A percentile compares a stretch with the other conserved stretches of the same genome.
phyloP scores from a whole-genome alignment of 2,113 vertebrate species.

The Setophaga kirtlandii region DNA sequence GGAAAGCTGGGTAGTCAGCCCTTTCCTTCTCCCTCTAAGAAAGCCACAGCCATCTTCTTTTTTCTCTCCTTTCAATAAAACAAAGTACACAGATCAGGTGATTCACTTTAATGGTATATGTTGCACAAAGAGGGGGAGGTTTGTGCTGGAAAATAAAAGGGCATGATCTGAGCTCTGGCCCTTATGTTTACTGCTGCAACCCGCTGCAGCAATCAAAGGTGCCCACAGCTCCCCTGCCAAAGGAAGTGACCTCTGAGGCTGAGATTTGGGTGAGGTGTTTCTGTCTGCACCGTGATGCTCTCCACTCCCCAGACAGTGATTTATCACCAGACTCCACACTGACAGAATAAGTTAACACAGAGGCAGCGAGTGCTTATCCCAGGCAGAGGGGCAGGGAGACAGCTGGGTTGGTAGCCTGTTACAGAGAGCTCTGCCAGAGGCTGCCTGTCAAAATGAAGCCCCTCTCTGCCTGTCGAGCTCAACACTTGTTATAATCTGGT shows the following conservation, averaged over 20 bases:
- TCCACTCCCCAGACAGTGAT: not conserved
- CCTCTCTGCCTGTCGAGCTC: not conserved
- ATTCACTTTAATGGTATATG: not conserved
- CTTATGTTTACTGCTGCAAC: not conserved
- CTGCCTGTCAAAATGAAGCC: constrained; percentile 24
- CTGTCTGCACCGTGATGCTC: not conserved
- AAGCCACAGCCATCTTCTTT: not conserved
- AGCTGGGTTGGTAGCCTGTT: constrained; percentile 37
- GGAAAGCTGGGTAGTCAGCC: not conserved
- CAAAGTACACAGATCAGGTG: not conserved
- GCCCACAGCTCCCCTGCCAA: not conserved
- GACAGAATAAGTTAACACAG: constrained; percentile 21
- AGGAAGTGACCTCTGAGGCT: not conserved
- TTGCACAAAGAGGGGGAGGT: not conserved
- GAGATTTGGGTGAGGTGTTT: not conserved
- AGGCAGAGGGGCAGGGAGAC: constrained; percentile 22
- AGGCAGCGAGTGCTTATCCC: not conserved
- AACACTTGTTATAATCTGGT: not conserved
- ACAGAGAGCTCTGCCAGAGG: not conserved
- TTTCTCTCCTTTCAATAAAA: not conserved
- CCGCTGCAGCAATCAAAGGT: not conserved
- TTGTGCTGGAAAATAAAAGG: not conserved
- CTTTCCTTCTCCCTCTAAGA: not conserved
- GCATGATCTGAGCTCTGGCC: not conserved
- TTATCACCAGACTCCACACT: not conserved